These are phyloP conservation scores for Gibbula magus DNA, from an alignment of 2,888 invertebrate species.

Conservation along the genomic window DNA sequence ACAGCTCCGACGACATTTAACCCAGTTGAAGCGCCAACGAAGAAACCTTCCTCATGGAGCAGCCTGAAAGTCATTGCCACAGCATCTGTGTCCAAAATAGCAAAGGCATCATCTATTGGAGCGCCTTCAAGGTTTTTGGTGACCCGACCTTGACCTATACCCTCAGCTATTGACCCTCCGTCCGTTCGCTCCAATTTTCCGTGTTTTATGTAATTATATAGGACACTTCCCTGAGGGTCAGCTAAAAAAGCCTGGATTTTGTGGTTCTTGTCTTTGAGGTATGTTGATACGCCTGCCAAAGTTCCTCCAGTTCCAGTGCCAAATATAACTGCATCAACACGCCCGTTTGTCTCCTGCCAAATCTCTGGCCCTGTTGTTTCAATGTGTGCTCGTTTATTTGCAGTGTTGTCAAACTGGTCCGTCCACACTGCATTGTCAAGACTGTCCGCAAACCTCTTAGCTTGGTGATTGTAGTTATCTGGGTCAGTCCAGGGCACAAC, in stretches of 20 bases:
- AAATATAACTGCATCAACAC: slow-evolving; percentile 73
- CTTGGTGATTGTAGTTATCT: slow-evolving; percentile 74
- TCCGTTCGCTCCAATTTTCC: slow-evolving; percentile 72
- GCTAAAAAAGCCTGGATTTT: slow-evolving; percentile 55
- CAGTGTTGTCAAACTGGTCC: slow-evolving; percentile 75
- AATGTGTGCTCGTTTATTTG: slow-evolving; percentile 71
- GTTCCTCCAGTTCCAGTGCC: slow-evolving; percentile 75
- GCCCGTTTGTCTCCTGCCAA: slow-evolving; percentile 73
- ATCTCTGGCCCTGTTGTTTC: slow-evolving; percentile 75
- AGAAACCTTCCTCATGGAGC: slow-evolving; percentile 74
- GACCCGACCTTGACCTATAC: slow-evolving; percentile 75
- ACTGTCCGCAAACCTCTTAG: slow-evolving; percentile 70
- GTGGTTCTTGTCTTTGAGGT: slow-evolving; percentile 72
- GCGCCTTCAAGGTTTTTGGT: slow-evolving; percentile 74
- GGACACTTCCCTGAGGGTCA: slow-evolving; percentile 71
- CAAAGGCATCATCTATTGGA: slow-evolving; percentile 72
- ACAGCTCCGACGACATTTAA: slow-evolving; percentile 73
- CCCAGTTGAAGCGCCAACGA: slow-evolving; percentile 74
- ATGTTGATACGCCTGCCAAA: slow-evolving; percentile 71
- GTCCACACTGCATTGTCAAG: slow-evolving; percentile 74
- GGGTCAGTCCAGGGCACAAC: slow-evolving; percentile 72
- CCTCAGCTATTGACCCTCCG: slow-evolving; percentile 74
- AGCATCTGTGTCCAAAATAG: slow-evolving; percentile 69
- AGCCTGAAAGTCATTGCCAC: slow-evolving; percentile 73
- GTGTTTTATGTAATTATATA: slow-evolving; percentile 72